Percentiles rank a stretch among this genome's conserved stretches.
Evolutionary conservation across 2,113 vertebrate genomes (phyloP).

Genomic region (Eubucco bourcierii): DNA sequence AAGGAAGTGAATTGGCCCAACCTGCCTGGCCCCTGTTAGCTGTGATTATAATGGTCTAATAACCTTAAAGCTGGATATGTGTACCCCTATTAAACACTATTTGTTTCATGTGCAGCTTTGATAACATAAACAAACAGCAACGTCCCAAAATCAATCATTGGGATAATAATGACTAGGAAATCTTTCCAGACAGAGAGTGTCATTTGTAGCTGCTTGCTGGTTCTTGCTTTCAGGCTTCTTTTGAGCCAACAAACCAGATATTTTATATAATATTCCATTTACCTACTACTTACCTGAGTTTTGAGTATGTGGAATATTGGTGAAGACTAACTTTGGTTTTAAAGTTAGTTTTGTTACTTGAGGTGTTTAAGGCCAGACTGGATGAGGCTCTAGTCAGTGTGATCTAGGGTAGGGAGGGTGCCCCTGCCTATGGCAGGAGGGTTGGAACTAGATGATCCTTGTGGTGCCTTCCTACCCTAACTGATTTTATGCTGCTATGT

Average conservation of each 20-base stretch:
- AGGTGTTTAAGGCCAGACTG: too few relatives aligned
- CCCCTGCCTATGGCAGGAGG: too few relatives aligned
- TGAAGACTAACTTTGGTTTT: neutral
- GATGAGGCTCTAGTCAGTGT: too few relatives aligned
- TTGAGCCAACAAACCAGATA: neutral
- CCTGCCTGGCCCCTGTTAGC: neutral
- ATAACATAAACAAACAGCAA: neutral
- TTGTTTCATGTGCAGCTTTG: neutral
- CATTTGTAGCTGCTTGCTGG: neutral
- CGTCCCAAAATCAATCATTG: neutral
- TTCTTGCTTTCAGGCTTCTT: neutral
- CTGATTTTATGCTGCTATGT: neutral
- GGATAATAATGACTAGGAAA: neutral
- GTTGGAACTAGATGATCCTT: too few relatives aligned
- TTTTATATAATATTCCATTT: neutral
- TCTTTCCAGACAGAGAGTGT: neutral
- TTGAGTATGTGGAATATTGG: neutral
- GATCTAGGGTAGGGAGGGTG: too few relatives aligned
- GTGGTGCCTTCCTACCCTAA: too few relatives aligned
- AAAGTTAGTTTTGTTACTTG: neutral
- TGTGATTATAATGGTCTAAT: neutral
- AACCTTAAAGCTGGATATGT: constrained; percentile 23
- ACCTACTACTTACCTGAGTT: neutral
- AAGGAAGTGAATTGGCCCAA: constrained; percentile 4
- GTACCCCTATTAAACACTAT: neutral